Percentiles rank a stretch among this genome's conserved stretches.
Conservation (phyloP, 2,113 vertebrate species). For the Sander vitreus region DNA sequence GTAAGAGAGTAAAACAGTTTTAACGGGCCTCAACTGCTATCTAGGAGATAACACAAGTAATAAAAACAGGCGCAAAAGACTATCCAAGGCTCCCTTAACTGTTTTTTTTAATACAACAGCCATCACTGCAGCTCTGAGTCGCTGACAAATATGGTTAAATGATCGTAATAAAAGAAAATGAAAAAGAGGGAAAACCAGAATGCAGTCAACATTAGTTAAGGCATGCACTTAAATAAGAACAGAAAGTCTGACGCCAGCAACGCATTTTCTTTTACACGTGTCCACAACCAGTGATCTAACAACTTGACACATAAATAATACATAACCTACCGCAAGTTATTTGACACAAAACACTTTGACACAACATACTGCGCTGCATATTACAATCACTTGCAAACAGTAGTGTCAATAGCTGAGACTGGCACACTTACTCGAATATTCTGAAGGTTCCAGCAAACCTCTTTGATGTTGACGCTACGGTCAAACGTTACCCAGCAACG, state of each 20-base stretch:
- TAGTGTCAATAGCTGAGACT: neutral
- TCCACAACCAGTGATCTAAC: neutral
- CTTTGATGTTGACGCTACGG: slow-evolving; percentile 93
- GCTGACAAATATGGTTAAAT: neutral
- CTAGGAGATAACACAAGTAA: neutral
- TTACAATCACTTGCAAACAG: neutral
- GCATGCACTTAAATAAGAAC: neutral
- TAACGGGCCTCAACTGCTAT: neutral
- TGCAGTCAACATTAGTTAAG: neutral
- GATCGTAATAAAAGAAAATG: neutral
- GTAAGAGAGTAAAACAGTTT: slow-evolving; percentile 9
- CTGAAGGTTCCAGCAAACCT: slow-evolving; percentile 94
- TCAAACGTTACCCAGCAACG: slow-evolving; percentile 95
- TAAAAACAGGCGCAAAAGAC: neutral
- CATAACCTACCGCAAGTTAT: neutral
- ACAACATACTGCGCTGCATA: neutral
- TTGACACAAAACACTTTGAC: neutral
- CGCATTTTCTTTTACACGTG: neutral
- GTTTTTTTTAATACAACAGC: neutral
- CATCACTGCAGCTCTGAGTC: neutral
- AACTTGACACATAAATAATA: neutral
- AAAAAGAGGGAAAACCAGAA: neutral
- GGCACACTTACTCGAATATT: slow-evolving; percentile 89
- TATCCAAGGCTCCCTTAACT: neutral
- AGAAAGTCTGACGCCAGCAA: neutral